phyloP scores from a whole-genome alignment of 2,888 invertebrate species.

The Ochropleura leucogaster region DNA sequence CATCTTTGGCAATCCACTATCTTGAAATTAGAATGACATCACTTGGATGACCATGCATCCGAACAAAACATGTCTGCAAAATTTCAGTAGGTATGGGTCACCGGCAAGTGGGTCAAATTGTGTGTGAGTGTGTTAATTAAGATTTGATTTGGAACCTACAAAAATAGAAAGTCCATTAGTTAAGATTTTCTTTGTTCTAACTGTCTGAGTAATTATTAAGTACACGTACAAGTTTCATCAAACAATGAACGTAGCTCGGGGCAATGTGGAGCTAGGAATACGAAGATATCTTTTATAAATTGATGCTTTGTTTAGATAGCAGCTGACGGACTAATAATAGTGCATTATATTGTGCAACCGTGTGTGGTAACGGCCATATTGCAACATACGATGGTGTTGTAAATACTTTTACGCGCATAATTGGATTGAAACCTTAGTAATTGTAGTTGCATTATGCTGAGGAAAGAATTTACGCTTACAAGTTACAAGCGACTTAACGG shows the following conservation, averaged over 20 bases:
- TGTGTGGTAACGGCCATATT: constrained; percentile 46
- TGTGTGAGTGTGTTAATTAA: no score
- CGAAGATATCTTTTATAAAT: constrained; percentile 57
- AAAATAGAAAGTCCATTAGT: constrained; percentile 51
- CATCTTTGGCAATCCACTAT: no score
- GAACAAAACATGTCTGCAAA: no score
- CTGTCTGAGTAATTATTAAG: constrained; percentile 41
- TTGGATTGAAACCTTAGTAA: constrained; percentile 73
- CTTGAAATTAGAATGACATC: no score
- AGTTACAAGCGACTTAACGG: constrained; percentile 19
- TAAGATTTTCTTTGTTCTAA: constrained; percentile 42
- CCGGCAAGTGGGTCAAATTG: no score
- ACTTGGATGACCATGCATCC: no score
- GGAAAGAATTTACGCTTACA: constrained; percentile 48
- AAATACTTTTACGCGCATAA: constrained; percentile 67
- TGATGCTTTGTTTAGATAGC: constrained; percentile 62
- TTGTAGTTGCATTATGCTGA: constrained; percentile 54
- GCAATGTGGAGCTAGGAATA: constrained; percentile 39
- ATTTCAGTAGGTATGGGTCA: no score
- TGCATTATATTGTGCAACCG: constrained; percentile 66
- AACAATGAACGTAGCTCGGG: constrained; percentile 52
- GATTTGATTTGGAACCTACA: constrained; percentile 3
- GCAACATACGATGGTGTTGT: constrained; percentile 56
- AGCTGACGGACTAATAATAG: constrained; percentile 65
- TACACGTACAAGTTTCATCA: constrained; percentile 44